Percentiles rank a stretch among this genome's conserved stretches.
phyloP scores from a whole-genome alignment of 1,140 invertebrate species.

The Penaeus japonicus region DNA sequence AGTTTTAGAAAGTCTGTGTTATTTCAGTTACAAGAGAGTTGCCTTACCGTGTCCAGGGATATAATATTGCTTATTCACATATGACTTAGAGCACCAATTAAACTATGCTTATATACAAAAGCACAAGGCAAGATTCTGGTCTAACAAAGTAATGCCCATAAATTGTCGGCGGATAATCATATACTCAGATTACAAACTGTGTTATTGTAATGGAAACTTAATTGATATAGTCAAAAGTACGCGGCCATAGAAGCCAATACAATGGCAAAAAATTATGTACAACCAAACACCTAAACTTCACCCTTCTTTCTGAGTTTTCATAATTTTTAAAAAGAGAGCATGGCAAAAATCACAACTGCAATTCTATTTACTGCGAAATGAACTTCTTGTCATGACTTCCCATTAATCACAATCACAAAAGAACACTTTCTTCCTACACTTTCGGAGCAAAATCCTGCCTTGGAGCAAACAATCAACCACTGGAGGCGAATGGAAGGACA shows the following conservation, averaged over 20 bases:
- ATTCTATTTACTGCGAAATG: neutral
- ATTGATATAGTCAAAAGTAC: no score
- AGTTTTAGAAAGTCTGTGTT: no score
- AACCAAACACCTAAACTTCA: no score
- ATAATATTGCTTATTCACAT: slow-evolving; percentile 21
- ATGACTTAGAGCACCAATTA: slow-evolving; percentile 42
- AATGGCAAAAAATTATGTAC: no score
- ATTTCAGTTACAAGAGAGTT: no score
- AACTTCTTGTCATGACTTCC: neutral
- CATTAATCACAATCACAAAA: neutral
- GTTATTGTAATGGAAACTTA: no score
- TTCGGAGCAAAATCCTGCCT: neutral
- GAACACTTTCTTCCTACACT: neutral
- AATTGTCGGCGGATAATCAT: neutral
- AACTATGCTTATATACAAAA: slow-evolving; percentile 28
- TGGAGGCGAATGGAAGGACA: neutral
- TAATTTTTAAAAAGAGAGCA: no score
- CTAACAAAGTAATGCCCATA: neutral
- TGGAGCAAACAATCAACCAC: neutral
- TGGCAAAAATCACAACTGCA: no score
- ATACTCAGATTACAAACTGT: neutral
- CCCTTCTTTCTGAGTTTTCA: no score
- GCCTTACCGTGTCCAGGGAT: neutral
- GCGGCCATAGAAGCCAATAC: no score
- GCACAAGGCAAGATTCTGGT: slow-evolving; percentile 24